Evolutionary conservation across 2,888 invertebrate species (phyloP), one percentile per base, ranked within the genome.

Genomic region (Macrosiphum euphorbiae): DNA sequence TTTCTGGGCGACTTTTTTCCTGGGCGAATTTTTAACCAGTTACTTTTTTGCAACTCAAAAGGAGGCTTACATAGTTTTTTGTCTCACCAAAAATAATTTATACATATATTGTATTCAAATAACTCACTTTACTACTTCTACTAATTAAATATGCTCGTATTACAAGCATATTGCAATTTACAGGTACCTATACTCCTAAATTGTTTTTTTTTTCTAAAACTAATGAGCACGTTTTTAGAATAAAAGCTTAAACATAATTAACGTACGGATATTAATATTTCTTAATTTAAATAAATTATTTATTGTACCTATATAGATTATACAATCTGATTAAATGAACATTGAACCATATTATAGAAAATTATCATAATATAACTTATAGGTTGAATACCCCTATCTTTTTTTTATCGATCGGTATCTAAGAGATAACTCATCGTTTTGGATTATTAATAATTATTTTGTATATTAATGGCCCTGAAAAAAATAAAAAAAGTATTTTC

Each of bases 401-500:
- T 67, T 67, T 67, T 67, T 67, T 67, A 16, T 67, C n/a, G 35
- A 67, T 67, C 5, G 20, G 67, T 67, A 52, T 20, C 0, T 55
- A 67, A 1, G 16, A 20, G 7, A n/a, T 50, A 78, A 24, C 0
- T 52, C 50, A 90, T 52, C 28, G 10, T 35, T 41, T 84, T 84
- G 84, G 16, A 55, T 8, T 84, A 52, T 91, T 55, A 41, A 84
- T 84, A 28, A 84, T 91, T 84, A 84, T 47, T 91, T 84, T 84
- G 28, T 55, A 26, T 55, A 67, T 67, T 67, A 84, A 7, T 90
- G 41, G 26, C 35, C 26, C 52, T 41, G 78, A 90, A 90, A 78
- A 90, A 84, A 61, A n/a, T 61, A 28, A 67, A 20, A 84, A 84
- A 91, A 55, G 26, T 20, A 91, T 91, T 91, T 91, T 91, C 41